phyloP scores from a whole-genome alignment of 2,888 invertebrate genomes.

The Arrhopalites spinosus region DNA sequence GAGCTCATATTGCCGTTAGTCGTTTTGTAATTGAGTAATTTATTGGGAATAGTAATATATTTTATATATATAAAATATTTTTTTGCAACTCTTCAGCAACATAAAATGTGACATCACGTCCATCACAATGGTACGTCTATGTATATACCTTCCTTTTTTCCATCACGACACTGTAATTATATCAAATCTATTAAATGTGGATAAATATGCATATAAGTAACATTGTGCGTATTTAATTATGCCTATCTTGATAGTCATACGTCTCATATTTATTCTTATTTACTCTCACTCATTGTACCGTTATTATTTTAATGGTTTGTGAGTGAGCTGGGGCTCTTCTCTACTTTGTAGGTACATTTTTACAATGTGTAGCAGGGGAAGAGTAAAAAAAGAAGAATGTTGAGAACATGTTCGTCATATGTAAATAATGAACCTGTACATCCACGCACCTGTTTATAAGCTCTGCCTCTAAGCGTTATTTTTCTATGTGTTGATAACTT shows the following conservation, averaged over 20 bases:
- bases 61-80: too few relatives aligned
- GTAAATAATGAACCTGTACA: too few relatives aligned
- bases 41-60: too few relatives aligned
- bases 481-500: background rate
- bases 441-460: too few relatives aligned
- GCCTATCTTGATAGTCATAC: background rate
- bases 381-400: too few relatives aligned
- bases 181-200: too few relatives aligned
- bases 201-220: background rate
- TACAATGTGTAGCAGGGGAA: background rate
- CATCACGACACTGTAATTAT: too few relatives aligned
- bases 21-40: conserved; percentile 19
- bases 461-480: too few relatives aligned
- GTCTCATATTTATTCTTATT: background rate
- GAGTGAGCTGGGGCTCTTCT: background rate
- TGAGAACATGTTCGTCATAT: too few relatives aligned
- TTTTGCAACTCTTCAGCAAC: background rate
- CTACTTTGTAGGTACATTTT: background rate
- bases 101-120: background rate
- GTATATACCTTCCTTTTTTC: too few relatives aligned
- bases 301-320: background rate
- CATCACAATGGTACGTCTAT: background rate
- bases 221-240: conserved; percentile 11
- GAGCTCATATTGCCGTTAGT: background rate
- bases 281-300: background rate